phyloP scores from a whole-genome alignment of 1,140 invertebrate species.

The Drosophila punjabiensis region DNA sequence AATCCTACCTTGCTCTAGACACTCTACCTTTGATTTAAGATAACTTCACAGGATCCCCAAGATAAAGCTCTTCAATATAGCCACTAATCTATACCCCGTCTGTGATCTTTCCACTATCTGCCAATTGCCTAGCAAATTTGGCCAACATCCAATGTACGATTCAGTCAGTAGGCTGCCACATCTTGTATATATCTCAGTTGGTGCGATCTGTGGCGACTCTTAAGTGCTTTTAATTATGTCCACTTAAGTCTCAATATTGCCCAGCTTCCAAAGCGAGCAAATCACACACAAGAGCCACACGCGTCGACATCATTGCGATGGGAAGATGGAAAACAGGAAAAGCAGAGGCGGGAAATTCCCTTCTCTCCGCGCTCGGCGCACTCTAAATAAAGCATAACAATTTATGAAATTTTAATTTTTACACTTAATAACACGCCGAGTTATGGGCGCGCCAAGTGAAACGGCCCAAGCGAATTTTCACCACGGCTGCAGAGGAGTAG shows the following conservation, averaged over 20 bases:
- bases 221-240: conserved; percentile 83
- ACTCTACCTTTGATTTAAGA: not conserved
- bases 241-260: conserved; percentile 77
- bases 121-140: conserved; percentile 61
- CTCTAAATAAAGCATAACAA: conserved; percentile 81
- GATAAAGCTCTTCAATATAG: conserved; percentile 12
- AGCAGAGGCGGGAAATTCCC: conserved; percentile 23
- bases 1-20: not conserved
- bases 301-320: conserved; percentile 10
- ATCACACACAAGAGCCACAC: conserved; percentile 62
- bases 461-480: conserved; percentile 39
- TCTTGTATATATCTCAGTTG: conserved; percentile 18
- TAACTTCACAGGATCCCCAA: too few relatives aligned
- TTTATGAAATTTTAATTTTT: conserved; percentile 83
- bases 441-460: conserved; percentile 66
- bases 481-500: not conserved
- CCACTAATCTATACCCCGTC: conserved; percentile 31
- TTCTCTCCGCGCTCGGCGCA: conserved; percentile 37
- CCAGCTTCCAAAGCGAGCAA: conserved; percentile 74
- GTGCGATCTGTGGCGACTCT: conserved; percentile 51
- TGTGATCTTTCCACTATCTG: conserved; percentile 46
- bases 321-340: conserved; percentile 40
- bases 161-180: conserved; percentile 11
- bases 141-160: conserved; percentile 57
- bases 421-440: conserved; percentile 80